Percentiles rank a stretch among this genome's conserved stretches.
These are phyloP conservation scores for Ophion ventricosus DNA, from an alignment of 2,888 invertebrate genomes.

Conservation along the genomic window DNA sequence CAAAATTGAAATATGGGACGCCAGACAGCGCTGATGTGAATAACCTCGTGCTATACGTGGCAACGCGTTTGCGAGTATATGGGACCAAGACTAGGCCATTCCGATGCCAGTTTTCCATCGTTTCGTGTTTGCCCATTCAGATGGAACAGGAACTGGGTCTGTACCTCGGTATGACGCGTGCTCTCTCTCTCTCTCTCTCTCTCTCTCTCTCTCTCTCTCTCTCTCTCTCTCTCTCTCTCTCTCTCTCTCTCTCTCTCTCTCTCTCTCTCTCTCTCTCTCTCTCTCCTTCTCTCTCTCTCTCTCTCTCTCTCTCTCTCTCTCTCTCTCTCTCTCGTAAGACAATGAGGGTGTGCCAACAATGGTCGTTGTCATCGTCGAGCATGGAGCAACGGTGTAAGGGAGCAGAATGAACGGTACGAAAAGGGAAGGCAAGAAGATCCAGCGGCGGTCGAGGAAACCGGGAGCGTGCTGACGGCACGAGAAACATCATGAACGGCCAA, in stretches of 20 bases:
- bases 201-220: slow-evolving; percentile 1
- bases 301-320: neutral
- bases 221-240: neutral
- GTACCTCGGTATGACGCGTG: slow-evolving; percentile 30
- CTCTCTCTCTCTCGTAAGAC: slow-evolving; percentile 33
- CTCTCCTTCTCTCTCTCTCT: neutral
- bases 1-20: slow-evolving; percentile 16
- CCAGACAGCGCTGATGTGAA: slow-evolving; percentile 33
- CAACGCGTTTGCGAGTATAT: slow-evolving; percentile 23
- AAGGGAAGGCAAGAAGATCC: slow-evolving; percentile 56
- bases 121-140: slow-evolving; percentile 61
- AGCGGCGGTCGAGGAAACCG: slow-evolving; percentile 26
- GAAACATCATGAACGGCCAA: slow-evolving; percentile 49
- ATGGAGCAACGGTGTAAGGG: slow-evolving; percentile 31
- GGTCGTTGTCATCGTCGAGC: slow-evolving; percentile 47
- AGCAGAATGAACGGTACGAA: slow-evolving; percentile 25
- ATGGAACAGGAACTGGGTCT: slow-evolving; percentile 49
- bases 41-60: slow-evolving; percentile 34
- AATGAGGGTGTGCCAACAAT: slow-evolving; percentile 64
- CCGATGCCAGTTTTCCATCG: slow-evolving; percentile 64
- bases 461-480: slow-evolving; percentile 54
- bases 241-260: neutral
- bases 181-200: slow-evolving; percentile 29
- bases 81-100: slow-evolving; percentile 63
- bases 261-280: slow-evolving; percentile 30